Evolutionary conservation across 53 echinoderm and acorn worm genomes (phyloP), one percentile per base, ranked within the genome.

Genomic region (Holothuria scabra): DNA sequence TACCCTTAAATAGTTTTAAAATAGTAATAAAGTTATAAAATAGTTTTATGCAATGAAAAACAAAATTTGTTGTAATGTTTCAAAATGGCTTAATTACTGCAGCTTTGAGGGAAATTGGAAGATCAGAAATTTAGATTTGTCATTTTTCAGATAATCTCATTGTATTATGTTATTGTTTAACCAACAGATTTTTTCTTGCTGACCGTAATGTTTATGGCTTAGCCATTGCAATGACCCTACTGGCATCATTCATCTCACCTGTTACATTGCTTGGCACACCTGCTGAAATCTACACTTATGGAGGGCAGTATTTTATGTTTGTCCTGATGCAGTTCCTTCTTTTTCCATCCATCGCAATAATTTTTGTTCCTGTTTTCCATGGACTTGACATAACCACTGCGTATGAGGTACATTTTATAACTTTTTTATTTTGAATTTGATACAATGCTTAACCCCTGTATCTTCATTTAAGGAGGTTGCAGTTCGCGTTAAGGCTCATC

Each of bases 281-380:
- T 13, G 62, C 86, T 6, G 86, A 85, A 76, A 85, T 85, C 5
- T 85, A 85, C 46, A 76, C 76, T 5, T 85, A 85, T 52, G 86
- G 86, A 46, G 86, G 86, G 19, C 76, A 85, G 76, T 85, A 85
- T 29, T 60, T 85, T 28, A 41, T 59, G 11, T 85, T 85, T 46
- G 78, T 60, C 34, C 44, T 85, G 14, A 76, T 61, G 61, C 86
- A 85, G 61, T 76, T 85, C 16, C 86, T 85, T 8, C 63, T 85
- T 26, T 85, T 85, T 44, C 86, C 86, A 30, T 25, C 86, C 52
- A 85, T 85, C 33, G 86, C 86, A 11, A 38, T 85, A 19, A 59
- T 85, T 8, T 85, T 85, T 44, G 76, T 85, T 76, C 86, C 86
- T 38, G 75, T 85, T 12, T 85, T 85, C 60, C 86, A 85, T 62